A percentile compares a stretch with the other conserved stretches of the same genome.
phyloP scores from a whole-genome alignment of 2,113 vertebrate genomes.

The Brevimyrus niger region DNA sequence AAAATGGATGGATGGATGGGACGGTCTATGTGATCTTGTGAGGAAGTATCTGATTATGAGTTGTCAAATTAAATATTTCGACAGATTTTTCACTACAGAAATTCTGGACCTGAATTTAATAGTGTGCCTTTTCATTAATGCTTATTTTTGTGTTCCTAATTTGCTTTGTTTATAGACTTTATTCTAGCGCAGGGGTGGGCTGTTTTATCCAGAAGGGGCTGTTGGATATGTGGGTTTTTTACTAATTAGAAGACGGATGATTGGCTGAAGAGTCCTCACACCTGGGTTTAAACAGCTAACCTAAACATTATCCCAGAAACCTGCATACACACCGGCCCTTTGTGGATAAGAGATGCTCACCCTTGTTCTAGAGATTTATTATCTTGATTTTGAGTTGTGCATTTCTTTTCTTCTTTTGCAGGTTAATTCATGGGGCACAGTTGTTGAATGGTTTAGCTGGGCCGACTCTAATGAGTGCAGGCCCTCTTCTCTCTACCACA shows the following conservation, averaged over 20 bases:
- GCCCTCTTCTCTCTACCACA: slow-evolving; percentile 86
- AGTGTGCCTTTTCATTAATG: neutral
- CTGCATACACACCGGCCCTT: neutral
- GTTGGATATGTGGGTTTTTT: neutral
- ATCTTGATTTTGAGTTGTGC: neutral
- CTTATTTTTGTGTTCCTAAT: neutral
- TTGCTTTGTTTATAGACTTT: neutral
- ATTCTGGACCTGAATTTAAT: neutral
- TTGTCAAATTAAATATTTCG: neutral
- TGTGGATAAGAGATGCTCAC: neutral
- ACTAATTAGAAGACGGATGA: neutral
- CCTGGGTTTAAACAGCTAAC: neutral
- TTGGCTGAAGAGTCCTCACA: neutral
- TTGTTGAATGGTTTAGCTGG: slow-evolving; percentile 88
- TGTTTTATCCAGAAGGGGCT: neutral
- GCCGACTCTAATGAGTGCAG: slow-evolving; percentile 85
- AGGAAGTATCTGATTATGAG: neutral
- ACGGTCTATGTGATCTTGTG: neutral
- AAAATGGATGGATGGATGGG: no score
- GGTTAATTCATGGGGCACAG: slow-evolving; percentile 89
- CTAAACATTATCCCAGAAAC: neutral
- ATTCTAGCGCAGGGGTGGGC: neutral
- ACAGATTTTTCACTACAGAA: neutral
- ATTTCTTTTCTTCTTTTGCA: slow-evolving; percentile 40
- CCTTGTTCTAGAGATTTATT: neutral